These are phyloP conservation scores for Salticus scenicus DNA, from an alignment of 2,888 invertebrate species.

Conservation along the genomic window DNA sequence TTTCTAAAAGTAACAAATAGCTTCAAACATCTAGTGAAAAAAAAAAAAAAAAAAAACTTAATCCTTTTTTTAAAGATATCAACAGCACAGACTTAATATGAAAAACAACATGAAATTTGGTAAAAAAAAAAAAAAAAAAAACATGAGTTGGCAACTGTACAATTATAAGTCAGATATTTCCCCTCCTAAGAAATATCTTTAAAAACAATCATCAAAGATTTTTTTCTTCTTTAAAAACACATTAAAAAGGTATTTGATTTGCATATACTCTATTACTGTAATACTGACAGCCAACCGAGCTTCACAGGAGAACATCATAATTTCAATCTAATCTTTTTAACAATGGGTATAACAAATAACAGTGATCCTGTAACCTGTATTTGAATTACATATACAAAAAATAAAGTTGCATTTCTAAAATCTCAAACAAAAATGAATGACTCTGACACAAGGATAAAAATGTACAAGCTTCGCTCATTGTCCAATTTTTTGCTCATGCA, in stretches of 20 bases:
- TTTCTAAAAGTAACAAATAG: too few relatives aligned
- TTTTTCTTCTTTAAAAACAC: too few relatives aligned
- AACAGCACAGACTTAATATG: too few relatives aligned
- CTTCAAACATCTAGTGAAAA: too few relatives aligned
- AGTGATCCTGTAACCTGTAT: constrained; percentile 26
- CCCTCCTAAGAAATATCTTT: neutral
- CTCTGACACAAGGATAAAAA: neutral
- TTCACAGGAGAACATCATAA: neutral
- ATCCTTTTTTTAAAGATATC: too few relatives aligned
- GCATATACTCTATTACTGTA: neutral
- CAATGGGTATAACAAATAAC: constrained; percentile 31
- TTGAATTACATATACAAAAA: constrained; percentile 24
- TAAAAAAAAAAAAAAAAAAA: too few relatives aligned
- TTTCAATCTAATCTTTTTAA: constrained; percentile 4
- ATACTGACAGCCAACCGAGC: constrained; percentile 10
- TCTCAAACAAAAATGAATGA: constrained; percentile 33
- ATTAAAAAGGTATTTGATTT: neutral
- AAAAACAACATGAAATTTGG: too few relatives aligned
- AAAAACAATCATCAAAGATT: neutral
- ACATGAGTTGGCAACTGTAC: too few relatives aligned
- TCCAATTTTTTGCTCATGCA: neutral
- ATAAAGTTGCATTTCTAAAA: constrained; percentile 66
- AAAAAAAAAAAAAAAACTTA: too few relatives aligned
- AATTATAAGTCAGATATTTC: neutral
- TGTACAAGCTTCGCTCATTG: neutral